Conservation (phyloP, 1,140 invertebrate genomes). For the Prorops nasuta region DNA sequence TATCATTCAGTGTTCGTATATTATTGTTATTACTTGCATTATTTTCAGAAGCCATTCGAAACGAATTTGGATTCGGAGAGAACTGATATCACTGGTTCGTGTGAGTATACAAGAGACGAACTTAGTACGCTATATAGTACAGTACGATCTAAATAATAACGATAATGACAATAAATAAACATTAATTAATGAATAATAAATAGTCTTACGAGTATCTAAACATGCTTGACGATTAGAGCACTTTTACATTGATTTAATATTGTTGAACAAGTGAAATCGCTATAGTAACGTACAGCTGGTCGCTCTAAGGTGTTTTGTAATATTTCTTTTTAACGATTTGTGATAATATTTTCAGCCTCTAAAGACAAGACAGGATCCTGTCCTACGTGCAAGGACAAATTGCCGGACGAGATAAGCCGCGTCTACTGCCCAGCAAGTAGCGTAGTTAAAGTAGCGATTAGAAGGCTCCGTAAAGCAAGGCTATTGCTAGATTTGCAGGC, state of each 20-base stretch:
- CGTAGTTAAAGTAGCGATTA: constrained; percentile 43
- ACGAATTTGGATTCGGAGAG: background rate
- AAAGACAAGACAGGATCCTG: constrained; percentile 20
- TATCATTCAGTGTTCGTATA: too few relatives aligned
- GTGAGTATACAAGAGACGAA: background rate
- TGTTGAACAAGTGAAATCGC: too few relatives aligned
- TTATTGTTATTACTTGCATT: too few relatives aligned
- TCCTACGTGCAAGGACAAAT: constrained; percentile 40
- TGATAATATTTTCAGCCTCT: too few relatives aligned
- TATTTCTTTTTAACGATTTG: background rate
- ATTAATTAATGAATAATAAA: background rate
- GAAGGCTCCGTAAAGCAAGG: constrained; percentile 37
- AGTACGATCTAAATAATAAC: background rate
- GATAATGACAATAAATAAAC: background rate
- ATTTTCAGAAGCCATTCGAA: background rate
- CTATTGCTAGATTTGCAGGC: constrained; percentile 37
- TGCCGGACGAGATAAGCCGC: constrained; percentile 39
- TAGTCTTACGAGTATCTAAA: too few relatives aligned
- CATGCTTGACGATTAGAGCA: too few relatives aligned
- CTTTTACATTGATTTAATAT: too few relatives aligned
- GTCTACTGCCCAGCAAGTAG: constrained; percentile 41
- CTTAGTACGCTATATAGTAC: background rate
- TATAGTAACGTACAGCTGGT: too few relatives aligned
- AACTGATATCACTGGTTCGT: background rate
- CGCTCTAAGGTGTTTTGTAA: too few relatives aligned